Evolutionary conservation across 1,140 invertebrate genomes (phyloP).

Genomic region (Rhynchophorus ferrugineus): DNA sequence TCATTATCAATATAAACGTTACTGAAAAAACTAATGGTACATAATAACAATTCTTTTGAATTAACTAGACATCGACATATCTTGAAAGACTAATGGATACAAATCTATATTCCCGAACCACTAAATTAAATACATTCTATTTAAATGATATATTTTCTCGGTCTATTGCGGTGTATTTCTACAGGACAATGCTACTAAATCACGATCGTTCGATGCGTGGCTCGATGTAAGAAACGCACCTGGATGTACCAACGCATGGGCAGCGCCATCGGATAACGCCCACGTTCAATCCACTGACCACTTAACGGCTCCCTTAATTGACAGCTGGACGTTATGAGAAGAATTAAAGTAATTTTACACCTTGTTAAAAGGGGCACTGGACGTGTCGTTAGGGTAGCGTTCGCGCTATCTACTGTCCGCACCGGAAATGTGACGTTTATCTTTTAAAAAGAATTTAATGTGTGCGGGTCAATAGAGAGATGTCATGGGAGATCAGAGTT

Average conservation of each 20-base stretch:
- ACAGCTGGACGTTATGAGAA: background rate
- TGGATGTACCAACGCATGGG: background rate
- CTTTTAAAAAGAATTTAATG: background rate
- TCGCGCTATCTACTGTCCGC: background rate
- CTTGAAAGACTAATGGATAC: no score
- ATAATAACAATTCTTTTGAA: no score
- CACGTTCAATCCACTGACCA: background rate
- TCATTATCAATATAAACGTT: no score
- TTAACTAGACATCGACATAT: no score
- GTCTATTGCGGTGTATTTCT: no score
- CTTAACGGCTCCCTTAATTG: background rate
- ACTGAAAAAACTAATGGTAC: no score
- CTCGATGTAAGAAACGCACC: background rate
- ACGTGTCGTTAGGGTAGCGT: background rate
- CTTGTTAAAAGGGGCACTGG: background rate
- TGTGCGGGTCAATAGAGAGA: no score
- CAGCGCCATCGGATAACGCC: background rate
- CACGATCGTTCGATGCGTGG: background rate
- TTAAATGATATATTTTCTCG: no score
- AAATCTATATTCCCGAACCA: no score
- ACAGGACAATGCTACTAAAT: no score
- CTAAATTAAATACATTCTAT: no score
- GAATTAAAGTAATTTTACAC: background rate
- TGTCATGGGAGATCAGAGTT: no score
- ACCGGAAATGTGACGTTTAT: background rate